Evolutionary conservation across 2,113 vertebrate genomes (phyloP), one percentile per base, ranked within the genome.

Genomic region (Amazona guildingii): DNA sequence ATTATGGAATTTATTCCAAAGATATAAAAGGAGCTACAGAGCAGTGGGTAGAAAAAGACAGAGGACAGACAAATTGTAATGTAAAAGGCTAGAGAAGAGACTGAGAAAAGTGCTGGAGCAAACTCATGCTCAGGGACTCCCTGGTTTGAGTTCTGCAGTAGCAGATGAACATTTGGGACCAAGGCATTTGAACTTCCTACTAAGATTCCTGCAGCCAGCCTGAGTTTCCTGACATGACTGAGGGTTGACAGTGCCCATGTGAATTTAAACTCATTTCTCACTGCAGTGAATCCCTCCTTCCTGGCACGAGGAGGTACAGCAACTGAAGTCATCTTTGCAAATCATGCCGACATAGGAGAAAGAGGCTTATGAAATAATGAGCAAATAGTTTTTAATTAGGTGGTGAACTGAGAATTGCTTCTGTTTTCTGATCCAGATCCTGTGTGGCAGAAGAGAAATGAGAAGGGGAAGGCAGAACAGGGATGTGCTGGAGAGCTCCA

Each of bases 221-320:
- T 37, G 72, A 80, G 67, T 94, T 86, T 92, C 75, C 90, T 83
- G 72, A 80, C 82, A 76, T 63, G 72, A 90, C 82, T 90, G 90
- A 90, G 75, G 78, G 80, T 48, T 90, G 93, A 59, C 79, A 77
- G 64, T 88, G 72, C 63, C 46, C 51, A 33, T 63, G 59, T 94
- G 88, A 88, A 88, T 97, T 90, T 90, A 90, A 86, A 95, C 62
- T 93, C 92, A 92, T 95, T 94, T 93, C 84, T 91, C n/a, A 33
- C 33, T 83, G 64, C 87, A 81, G 27, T 70, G 82, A 92, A 63
- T 76, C 52, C 20, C 37, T 76, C 51, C 54, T 28, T 80, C 52
- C 23, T n/a, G 48, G 31, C 3, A 4, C 70, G 63, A 73, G 70
- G 46, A 90, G 44, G 44, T 70, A 37, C 31, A 43, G 62, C 44